Conservation (phyloP, 2,113 vertebrate species). For the Xerus inauris region DNA sequence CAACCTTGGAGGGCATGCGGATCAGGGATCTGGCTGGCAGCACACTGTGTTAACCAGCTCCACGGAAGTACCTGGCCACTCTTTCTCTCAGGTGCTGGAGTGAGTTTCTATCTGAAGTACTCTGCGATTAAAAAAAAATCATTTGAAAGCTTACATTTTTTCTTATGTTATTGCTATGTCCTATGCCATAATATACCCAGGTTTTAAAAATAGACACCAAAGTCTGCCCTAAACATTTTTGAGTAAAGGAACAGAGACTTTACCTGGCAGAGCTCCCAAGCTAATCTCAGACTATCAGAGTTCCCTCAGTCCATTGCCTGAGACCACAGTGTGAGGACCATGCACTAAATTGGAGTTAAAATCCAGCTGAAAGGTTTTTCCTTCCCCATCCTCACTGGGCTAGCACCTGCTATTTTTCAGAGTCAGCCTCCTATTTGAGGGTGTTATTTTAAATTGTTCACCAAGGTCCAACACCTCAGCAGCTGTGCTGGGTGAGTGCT, state of each 20-base stretch:
- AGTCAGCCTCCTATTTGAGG: not conserved
- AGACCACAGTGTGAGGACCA: not conserved
- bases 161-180: too few species aligned
- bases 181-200: not conserved
- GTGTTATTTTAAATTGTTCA: not conserved
- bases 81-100: rapidly evolving
- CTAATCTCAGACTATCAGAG: too few species aligned
- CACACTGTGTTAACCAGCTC: not conserved
- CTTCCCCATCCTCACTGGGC: not conserved
- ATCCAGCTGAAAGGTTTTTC: not conserved
- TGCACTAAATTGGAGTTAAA: not conserved
- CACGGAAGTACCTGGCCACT: not conserved
- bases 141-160: not conserved
- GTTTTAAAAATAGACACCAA: not conserved
- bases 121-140: rapidly evolving
- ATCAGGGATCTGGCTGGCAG: not conserved
- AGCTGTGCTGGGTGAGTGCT: not conserved
- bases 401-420: not conserved
- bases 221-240: too few species aligned
- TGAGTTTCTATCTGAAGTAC: not conserved
- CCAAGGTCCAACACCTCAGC: not conserved
- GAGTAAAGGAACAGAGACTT: too few species aligned
- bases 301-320: not conserved
- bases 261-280: not conserved
- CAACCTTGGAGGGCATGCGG: not conserved